Percentiles rank a stretch among this genome's conserved stretches.
Conservation (phyloP, 2,888 invertebrate genomes). For the Boloria euphrosyne region DNA sequence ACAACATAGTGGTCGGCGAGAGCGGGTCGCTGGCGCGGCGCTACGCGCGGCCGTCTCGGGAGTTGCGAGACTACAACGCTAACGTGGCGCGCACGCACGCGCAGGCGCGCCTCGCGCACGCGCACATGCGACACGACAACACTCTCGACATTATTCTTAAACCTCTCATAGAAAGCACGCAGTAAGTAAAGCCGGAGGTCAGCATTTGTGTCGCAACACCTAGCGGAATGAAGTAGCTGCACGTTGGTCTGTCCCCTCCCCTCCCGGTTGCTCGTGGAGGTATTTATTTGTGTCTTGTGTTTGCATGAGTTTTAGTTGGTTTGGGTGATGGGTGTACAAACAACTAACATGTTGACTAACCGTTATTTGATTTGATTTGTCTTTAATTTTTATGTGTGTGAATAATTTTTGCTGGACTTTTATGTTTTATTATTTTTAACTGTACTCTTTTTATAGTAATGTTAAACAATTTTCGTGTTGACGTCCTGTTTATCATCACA, state of each 20-base stretch:
- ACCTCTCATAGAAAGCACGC: conserved; percentile 82
- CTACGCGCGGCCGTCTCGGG: conserved; percentile 69
- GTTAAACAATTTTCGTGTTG: not conserved
- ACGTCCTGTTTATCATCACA: conserved; percentile 43
- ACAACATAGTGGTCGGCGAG: conserved; percentile 80
- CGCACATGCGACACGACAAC: conserved; percentile 73
- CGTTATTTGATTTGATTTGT: conserved; percentile 35
- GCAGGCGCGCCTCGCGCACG: conserved; percentile 50
- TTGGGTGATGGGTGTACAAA: conserved; percentile 55
- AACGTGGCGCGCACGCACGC: conserved; percentile 73
- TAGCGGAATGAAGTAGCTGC: conserved; percentile 75
- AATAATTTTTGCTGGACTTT: conserved; percentile 38
- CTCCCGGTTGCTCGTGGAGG: conserved; percentile 50
- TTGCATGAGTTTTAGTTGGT: conserved; percentile 58
- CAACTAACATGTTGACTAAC: conserved; percentile 62
- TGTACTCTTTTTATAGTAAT: not conserved
- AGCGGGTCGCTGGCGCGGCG: conserved; percentile 77
- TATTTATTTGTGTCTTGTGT: conserved; percentile 46
- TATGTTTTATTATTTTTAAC: not conserved
- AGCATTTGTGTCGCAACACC: conserved; percentile 65
- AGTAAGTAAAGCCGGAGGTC: conserved; percentile 75
- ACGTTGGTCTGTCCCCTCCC: conserved; percentile 66
- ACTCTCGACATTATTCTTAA: conserved; percentile 82
- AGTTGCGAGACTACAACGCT: conserved; percentile 67
- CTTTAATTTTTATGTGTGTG: conserved; percentile 45